Evolutionary conservation across 2,888 invertebrate species (phyloP).

Genomic region (Gnatocerus cornutus): DNA sequence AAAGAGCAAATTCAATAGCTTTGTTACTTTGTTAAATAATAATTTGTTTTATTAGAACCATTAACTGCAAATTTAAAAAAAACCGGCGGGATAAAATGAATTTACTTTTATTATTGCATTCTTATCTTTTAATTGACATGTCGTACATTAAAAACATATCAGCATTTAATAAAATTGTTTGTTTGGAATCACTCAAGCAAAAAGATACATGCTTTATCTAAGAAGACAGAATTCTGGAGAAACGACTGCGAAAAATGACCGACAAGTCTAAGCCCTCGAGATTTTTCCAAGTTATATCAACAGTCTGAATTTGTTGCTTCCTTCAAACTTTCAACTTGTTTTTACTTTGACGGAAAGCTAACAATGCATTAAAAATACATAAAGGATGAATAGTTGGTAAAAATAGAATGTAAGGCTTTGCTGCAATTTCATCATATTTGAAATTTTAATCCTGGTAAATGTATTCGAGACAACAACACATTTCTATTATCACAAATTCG

Average conservation of each 20-base stretch:
- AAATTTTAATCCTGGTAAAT: not conserved
- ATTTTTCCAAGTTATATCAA: too few species aligned
- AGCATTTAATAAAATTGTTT: conserved; percentile 13
- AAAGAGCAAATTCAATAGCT: conserved; percentile 22
- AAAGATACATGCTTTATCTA: conserved; percentile 3
- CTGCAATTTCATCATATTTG: not conserved
- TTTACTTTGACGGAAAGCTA: conserved; percentile 3
- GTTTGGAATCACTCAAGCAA: not conserved
- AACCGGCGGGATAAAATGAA: conserved; percentile 3
- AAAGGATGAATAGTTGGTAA: not conserved
- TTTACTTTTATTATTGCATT: conserved; percentile 13
- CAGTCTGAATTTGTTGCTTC: too few species aligned
- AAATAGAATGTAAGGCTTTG: not conserved
- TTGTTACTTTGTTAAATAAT: conserved; percentile 17
- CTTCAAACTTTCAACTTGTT: not conserved
- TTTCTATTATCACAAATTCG: conserved; percentile 8
- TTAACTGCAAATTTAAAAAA: conserved; percentile 7
- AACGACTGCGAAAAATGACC: not conserved
- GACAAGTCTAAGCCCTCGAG: not conserved
- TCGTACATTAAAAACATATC: conserved; percentile 12
- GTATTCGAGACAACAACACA: not conserved
- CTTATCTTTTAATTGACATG: conserved; percentile 25
- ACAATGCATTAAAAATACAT: conserved; percentile 7
- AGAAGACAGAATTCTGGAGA: conserved; percentile 1
- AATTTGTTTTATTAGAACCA: not conserved